Evolutionary conservation across 2,888 invertebrate genomes (phyloP).

Genomic region (Eupithecia dodoneata): DNA sequence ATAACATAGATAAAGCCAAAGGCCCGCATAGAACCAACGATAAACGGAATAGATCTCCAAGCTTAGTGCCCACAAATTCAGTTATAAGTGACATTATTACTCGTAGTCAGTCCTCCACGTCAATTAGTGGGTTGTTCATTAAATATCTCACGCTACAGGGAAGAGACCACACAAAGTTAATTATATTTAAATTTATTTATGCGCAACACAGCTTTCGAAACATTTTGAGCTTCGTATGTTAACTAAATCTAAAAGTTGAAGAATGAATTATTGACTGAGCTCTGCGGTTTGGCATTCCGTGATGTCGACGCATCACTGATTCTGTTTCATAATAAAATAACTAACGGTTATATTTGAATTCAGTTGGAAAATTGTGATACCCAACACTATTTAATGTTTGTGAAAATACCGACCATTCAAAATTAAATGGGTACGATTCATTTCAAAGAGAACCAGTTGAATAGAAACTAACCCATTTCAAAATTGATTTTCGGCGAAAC

Average conservation of each 20-base stretch:
- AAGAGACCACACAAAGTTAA: constrained; percentile 51
- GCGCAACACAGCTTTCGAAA: constrained; percentile 38
- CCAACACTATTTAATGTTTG: background rate
- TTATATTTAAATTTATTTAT: constrained; percentile 46
- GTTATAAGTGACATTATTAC: constrained; percentile 62
- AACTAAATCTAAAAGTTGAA: constrained; percentile 37
- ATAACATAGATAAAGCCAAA: constrained; percentile 41
- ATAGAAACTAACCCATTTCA: constrained; percentile 9
- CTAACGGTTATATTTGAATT: constrained; percentile 8
- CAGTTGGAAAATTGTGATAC: constrained; percentile 20
- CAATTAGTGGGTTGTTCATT: constrained; percentile 67
- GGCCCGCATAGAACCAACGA: constrained; percentile 54
- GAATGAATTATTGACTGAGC: constrained; percentile 25
- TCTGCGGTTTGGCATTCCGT: constrained; percentile 31
- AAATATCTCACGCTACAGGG: constrained; percentile 45
- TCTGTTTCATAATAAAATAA: constrained; percentile 30
- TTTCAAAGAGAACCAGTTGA: constrained; percentile 10
- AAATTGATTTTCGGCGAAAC: background rate
- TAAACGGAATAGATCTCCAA: constrained; percentile 55
- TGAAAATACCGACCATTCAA: background rate
- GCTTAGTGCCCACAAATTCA: constrained; percentile 61
- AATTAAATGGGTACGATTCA: background rate
- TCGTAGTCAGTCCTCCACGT: constrained; percentile 56
- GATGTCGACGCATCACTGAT: constrained; percentile 35
- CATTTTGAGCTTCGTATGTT: constrained; percentile 39